Conservation (phyloP, 2,113 vertebrate species). For the Pomatorhinus ruficollis region DNA sequence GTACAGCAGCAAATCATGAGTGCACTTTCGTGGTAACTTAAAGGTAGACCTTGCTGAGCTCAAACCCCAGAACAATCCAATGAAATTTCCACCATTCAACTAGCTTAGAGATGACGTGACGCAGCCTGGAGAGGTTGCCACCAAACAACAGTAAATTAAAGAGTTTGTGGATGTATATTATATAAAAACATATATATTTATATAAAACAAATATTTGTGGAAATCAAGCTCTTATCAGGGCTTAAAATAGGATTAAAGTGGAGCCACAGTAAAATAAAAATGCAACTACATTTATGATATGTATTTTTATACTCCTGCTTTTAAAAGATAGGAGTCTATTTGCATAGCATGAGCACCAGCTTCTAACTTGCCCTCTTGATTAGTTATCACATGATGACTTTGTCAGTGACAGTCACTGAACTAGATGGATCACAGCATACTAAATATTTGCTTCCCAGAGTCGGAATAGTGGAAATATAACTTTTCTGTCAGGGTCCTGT, state of each 20-base stretch:
- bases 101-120: neutral
- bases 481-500: neutral
- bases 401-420: neutral
- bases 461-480: neutral
- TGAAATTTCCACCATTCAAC: neutral
- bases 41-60: neutral
- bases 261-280: neutral
- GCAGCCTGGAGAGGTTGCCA: neutral
- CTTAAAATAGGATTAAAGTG: neutral
- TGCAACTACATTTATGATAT: neutral
- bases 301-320: neutral
- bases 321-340: neutral
- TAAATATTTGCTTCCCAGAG: neutral
- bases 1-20: neutral
- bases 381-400: neutral
- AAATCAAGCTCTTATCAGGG: neutral
- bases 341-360: neutral
- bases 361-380: neutral
- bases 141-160: neutral
- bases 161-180: neutral
- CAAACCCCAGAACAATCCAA: neutral
- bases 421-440: neutral
- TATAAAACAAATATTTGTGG: neutral
- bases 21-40: accelerated
- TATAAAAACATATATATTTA: neutral